phyloP scores from a whole-genome alignment of 2,797 vertebrate species.

The Ceryle rudis region DNA sequence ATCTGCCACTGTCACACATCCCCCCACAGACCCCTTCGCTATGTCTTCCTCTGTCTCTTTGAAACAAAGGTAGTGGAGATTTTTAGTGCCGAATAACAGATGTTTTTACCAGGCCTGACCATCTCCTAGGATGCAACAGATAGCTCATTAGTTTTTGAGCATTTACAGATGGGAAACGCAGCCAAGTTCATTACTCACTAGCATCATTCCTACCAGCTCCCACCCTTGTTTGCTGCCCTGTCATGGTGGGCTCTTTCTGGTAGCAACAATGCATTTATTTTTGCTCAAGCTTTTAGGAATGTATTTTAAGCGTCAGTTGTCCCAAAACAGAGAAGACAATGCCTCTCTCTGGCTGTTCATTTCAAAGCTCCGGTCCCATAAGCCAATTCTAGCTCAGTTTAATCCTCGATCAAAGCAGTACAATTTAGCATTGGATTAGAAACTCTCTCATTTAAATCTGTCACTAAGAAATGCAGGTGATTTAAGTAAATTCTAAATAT shows the following conservation, averaged over 20 bases:
- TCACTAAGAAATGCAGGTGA: conserved; percentile 42
- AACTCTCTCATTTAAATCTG: conserved; percentile 45
- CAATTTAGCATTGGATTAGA: conserved; percentile 57
- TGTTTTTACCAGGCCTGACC: neutral
- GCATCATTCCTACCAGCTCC: neutral
- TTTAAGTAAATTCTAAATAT: conserved; percentile 9
- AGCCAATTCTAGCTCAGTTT: conserved; percentile 42
- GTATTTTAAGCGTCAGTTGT: neutral
- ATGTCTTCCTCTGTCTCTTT: neutral
- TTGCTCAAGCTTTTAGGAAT: neutral
- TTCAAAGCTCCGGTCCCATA: conserved; percentile 29
- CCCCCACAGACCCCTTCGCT: neutral
- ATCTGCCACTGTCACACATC: neutral
- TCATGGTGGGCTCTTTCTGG: neutral
- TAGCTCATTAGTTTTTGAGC: neutral
- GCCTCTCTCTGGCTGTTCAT: neutral
- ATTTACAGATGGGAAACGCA: neutral
- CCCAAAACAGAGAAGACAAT: neutral
- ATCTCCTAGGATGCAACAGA: neutral
- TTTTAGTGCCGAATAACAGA: neutral
- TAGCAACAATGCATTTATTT: neutral
- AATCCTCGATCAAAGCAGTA: conserved; percentile 76
- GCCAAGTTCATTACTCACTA: neutral
- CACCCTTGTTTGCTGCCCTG: neutral
- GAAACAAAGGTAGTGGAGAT: neutral